Conservation (phyloP, 2,888 invertebrate genomes). For the Rapana venosa region DNA sequence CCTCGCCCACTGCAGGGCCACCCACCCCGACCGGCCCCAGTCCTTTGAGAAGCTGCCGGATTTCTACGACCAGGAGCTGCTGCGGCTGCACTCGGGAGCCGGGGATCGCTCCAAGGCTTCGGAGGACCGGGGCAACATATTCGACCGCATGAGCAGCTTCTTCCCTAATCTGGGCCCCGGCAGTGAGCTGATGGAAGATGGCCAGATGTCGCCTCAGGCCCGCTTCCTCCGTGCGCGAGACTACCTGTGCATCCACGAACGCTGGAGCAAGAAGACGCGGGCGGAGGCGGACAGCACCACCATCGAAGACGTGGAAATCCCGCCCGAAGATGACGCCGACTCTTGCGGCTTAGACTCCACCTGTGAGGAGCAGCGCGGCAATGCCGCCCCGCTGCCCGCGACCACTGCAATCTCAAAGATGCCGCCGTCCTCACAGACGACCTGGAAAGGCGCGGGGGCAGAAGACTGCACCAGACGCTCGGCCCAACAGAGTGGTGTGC, state of each 20-base stretch:
- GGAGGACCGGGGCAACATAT: constrained; percentile 58
- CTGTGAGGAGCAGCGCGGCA: not conserved
- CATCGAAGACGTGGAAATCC: constrained; percentile 40
- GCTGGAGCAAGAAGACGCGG: constrained; percentile 55
- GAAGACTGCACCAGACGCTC: not conserved
- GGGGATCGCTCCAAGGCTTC: constrained; percentile 34
- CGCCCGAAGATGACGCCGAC: not conserved
- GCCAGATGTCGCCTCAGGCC: constrained; percentile 37
- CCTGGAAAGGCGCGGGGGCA: not conserved
- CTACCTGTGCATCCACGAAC: constrained; percentile 52
- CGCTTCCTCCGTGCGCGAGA: constrained; percentile 52
- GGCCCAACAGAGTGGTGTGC: too few species aligned
- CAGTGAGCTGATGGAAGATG: constrained; percentile 37
- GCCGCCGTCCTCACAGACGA: not conserved
- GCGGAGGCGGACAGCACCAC: constrained; percentile 68
- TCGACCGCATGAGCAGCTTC: constrained; percentile 59
- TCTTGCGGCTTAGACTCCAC: not conserved
- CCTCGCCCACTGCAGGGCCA: constrained; percentile 56
- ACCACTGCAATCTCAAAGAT: not conserved
- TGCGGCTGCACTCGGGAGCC: constrained; percentile 24
- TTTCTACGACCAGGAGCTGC: constrained; percentile 58
- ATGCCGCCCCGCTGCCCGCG: not conserved
- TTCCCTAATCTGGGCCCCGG: constrained; percentile 42
- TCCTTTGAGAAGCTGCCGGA: constrained; percentile 61
- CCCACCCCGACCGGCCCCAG: constrained; percentile 61